Evolutionary conservation across 2,797 vertebrate species (phyloP), one percentile per base, ranked within the genome.

Genomic region (Sebastes reedi): DNA sequence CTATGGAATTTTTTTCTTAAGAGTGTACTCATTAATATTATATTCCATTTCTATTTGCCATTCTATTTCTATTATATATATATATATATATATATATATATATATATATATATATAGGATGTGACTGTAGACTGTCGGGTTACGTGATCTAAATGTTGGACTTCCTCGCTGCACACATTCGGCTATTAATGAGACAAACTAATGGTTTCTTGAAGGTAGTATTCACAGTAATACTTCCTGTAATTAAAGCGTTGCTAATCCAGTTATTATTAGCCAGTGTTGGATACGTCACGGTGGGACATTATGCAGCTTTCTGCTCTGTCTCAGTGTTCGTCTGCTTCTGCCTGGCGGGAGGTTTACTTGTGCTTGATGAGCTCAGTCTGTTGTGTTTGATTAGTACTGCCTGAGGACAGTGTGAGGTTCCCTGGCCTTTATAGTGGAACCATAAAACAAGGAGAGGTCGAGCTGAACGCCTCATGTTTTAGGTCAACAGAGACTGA

Each of bases 311-410:
- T 55, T 9, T 50, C 7, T 74, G 68, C 68, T 22, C 64, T 27
- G 10, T n/a, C 20, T 83, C 22, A 42, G 9, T 1, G 32, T 36
- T 27, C 0, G 39, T 20, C 30, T 27, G 36, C 64, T 22, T 64
- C 50, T 42, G 81, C n/a, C 18, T 42, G 82, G 16, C 18, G 12
- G 62, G 36, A 2, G 10, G 18, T 9, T 55, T 4, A 2, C 72
- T 36, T 11, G 7, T 2, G 20, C 56, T 61, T 34, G 67, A 77
- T 64, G 71, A 75, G 70, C 59, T 68, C 68, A 39, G 80, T 64
- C 74, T 4, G 14, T 62, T 69, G 79, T 60, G 80, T 79, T 77
- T 81, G 82, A 87, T 83, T 72, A 68, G 80, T 50, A 5, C 30
- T 2, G 75, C 80, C 78, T 27, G 59, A 55, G 77, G 77, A 6